Evolutionary conservation across 1,140 invertebrate species (phyloP).

Genomic region (Ceratoteleas bidentatus): DNA sequence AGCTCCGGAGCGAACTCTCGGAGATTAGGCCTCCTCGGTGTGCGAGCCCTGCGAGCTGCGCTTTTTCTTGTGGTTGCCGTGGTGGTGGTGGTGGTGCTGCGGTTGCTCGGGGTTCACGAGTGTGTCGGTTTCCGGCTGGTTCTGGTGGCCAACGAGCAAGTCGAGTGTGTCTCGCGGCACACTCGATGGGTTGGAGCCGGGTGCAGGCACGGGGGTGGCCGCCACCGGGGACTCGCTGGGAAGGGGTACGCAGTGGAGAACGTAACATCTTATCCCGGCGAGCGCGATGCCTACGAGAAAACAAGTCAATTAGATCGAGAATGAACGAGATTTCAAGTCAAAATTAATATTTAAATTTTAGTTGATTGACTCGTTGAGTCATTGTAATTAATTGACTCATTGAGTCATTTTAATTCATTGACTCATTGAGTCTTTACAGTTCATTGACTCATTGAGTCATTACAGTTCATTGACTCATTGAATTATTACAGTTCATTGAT

Average conservation of each 20-base stretch:
- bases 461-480: no score
- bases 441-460: no score
- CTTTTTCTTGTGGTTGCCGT: conserved; percentile 77
- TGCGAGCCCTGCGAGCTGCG: conserved; percentile 76
- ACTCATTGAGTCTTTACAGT: no score
- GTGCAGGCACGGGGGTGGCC: conserved; percentile 72
- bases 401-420: no score
- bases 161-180: conserved; percentile 72
- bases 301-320: background rate
- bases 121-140: conserved; percentile 74
- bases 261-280: conserved; percentile 76
- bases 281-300: conserved; percentile 71
- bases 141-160: conserved; percentile 74
- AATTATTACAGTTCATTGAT: no score
- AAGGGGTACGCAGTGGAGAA: conserved; percentile 75
- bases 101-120: conserved; percentile 69
- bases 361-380: no score
- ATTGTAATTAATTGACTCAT: no score
- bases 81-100: conserved; percentile 71
- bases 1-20: no score
- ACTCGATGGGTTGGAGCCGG: conserved; percentile 65
- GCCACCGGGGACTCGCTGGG: conserved; percentile 74
- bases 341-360: no score
- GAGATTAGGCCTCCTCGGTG: conserved; percentile 75
- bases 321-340: no score